Evolutionary conservation across 2,888 invertebrate species (phyloP).

Genomic region (Labia minor): DNA sequence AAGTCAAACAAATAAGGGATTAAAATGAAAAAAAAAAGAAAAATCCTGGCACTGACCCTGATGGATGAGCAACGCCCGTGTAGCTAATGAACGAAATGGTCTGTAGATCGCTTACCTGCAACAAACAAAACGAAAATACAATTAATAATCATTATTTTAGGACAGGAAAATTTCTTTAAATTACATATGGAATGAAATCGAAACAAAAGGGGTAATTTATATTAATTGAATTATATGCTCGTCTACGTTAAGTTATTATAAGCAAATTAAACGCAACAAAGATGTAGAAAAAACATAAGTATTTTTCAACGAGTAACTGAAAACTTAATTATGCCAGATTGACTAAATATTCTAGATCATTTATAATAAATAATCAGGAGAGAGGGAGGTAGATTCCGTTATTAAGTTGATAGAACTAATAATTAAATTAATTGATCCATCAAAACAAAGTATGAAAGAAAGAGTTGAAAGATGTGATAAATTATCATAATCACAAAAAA

Average conservation of each 20-base stretch:
- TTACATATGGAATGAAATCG: background rate
- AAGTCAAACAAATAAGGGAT: background rate
- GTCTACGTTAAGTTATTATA: background rate
- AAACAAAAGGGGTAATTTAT: conserved; percentile 2
- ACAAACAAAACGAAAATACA: background rate
- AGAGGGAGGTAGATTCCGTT: background rate
- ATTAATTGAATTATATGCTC: background rate
- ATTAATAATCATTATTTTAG: background rate
- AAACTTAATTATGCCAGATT: background rate
- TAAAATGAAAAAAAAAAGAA: background rate
- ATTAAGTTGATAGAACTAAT: background rate
- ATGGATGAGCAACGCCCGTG: background rate
- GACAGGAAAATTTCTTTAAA: background rate
- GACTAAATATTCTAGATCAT: background rate
- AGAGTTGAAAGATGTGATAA: background rate
- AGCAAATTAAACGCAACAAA: background rate
- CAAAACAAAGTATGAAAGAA: background rate
- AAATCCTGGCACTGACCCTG: background rate
- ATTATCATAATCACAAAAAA: background rate
- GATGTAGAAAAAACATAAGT: background rate
- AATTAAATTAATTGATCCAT: background rate
- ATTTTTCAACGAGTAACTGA: conserved; percentile 7
- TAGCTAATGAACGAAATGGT: background rate
- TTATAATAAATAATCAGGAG: background rate
- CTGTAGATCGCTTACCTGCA: background rate